A percentile compares a stretch with the other conserved stretches of the same genome.
Evolutionary conservation across 2,888 invertebrate species (phyloP).

Genomic region (Lysandra bellargus): DNA sequence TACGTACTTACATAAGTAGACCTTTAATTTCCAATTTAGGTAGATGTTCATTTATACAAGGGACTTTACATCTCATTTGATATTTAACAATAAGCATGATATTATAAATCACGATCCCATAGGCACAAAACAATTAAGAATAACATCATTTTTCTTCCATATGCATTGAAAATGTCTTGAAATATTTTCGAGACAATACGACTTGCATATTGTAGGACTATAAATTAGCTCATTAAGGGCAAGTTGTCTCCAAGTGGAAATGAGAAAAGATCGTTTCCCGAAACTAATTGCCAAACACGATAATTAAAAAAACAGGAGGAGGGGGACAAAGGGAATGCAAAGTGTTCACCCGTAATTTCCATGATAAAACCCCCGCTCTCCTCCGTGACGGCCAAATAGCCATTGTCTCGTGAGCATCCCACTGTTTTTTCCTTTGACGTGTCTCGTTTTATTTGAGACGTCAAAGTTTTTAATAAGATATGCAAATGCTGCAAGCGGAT

Average conservation of each 20-base stretch:
- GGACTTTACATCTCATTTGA: no score
- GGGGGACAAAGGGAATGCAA: conserved; percentile 77
- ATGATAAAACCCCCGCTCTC: conserved; percentile 74
- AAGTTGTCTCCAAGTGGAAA: conserved; percentile 67
- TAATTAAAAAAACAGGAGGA: conserved; percentile 78
- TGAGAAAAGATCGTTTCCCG: conserved; percentile 72
- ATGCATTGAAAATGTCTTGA: neutral
- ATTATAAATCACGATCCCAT: no score
- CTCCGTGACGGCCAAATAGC: conserved; percentile 74
- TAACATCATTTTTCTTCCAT: neutral
- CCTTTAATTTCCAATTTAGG: no score
- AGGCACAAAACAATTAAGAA: neutral
- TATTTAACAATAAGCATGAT: no score
- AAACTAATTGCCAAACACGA: conserved; percentile 80
- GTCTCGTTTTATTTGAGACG: conserved; percentile 75
- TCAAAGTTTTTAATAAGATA: conserved; percentile 77
- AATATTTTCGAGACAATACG: neutral
- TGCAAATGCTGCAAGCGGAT: conserved; percentile 58
- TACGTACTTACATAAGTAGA: no score
- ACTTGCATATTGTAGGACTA: conserved; percentile 51
- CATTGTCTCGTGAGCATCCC: conserved; percentile 73
- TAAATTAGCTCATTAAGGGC: conserved; percentile 76
- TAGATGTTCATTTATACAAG: no score
- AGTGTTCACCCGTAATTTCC: conserved; percentile 77
- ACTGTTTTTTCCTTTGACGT: conserved; percentile 71